A percentile compares a stretch with the other conserved stretches of the same genome.
Evolutionary conservation across 1,140 invertebrate species (phyloP).

Genomic region (Yoshiicerus persimilis): DNA sequence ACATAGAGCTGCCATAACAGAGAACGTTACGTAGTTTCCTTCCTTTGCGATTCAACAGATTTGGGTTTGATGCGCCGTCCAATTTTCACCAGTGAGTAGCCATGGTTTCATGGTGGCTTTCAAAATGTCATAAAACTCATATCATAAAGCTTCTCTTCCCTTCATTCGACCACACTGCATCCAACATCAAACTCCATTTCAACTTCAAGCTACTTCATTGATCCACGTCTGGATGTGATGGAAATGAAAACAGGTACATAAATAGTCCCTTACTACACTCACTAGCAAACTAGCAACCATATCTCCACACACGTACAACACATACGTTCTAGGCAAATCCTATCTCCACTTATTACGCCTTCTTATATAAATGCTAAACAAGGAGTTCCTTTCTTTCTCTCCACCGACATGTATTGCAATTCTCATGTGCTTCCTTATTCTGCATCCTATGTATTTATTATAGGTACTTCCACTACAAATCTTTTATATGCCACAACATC

Average conservation of each 20-base stretch:
- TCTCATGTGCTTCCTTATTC: neutral
- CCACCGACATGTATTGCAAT: neutral
- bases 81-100: constrained; percentile 34
- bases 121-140: constrained; percentile 39
- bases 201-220: neutral
- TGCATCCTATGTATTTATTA: no score
- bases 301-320: no score
- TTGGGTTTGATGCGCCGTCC: constrained; percentile 31
- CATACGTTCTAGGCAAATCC: no score
- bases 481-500: no score
- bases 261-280: no score
- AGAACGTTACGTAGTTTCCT: neutral
- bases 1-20: neutral
- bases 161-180: neutral
- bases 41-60: constrained; percentile 25
- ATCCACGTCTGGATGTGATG: neutral
- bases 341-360: neutral
- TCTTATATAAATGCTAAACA: neutral
- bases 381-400: neutral
- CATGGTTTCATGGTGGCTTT: constrained; percentile 24
- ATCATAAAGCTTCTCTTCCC: constrained; percentile 25
- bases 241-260: neutral
- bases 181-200: constrained; percentile 9
- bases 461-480: no score
- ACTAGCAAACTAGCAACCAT: no score